phyloP scores from a whole-genome alignment of 2,888 invertebrate species.

The Perdita meconis region DNA sequence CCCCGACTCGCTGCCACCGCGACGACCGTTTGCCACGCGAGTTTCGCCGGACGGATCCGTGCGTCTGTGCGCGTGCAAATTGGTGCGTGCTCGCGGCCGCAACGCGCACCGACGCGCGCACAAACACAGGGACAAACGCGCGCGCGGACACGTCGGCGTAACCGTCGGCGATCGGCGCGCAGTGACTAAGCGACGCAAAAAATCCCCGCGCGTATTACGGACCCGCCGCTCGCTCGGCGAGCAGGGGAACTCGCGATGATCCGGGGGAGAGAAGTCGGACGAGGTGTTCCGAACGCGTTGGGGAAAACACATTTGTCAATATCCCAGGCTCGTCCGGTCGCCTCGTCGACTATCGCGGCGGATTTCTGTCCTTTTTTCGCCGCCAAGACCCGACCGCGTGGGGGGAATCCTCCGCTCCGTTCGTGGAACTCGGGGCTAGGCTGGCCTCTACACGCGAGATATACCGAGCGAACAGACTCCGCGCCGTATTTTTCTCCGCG shows the following conservation, averaged over 20 bases:
- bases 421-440: constrained; percentile 12
- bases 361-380: background rate
- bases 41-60: constrained; percentile 41
- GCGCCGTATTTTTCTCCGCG: no score
- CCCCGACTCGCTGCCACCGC: constrained; percentile 11
- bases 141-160: constrained; percentile 22
- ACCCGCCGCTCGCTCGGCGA: constrained; percentile 32
- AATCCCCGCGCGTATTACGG: constrained; percentile 64
- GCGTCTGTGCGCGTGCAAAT: constrained; percentile 6
- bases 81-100: no score
- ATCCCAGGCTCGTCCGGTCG: background rate
- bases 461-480: no score
- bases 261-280: constrained; percentile 32
- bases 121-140: no score
- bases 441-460: constrained; percentile 1
- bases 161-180: constrained; percentile 59
- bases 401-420: background rate
- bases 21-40: constrained; percentile 32
- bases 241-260: constrained; percentile 55
- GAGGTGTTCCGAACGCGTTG: constrained; percentile 47
- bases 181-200: constrained; percentile 75
- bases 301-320: constrained; percentile 44
- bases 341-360: background rate
- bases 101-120: constrained; percentile 5
- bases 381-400: background rate